Evolutionary conservation across 1,140 invertebrate genomes (phyloP), one percentile per base, ranked within the genome.

Genomic region (Ips nitidus): DNA sequence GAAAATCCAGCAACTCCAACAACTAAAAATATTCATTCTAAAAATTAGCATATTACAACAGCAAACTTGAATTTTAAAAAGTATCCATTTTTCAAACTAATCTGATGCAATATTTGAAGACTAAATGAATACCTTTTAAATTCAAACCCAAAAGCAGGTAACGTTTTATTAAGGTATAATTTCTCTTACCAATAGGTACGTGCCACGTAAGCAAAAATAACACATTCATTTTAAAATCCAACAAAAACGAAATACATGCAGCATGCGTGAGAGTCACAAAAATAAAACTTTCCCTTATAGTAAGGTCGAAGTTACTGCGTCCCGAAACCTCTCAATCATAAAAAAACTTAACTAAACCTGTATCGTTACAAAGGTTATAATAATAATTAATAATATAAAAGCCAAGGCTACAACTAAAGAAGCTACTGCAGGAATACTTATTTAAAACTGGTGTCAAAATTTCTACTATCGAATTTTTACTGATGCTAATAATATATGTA

Each of bases 261-360:
- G 41, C 58, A 52, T 69, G 56, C 62, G 22, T 38, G 7, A 41
- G 36, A 62, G 50, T 38, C 55, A 66, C n/a, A n/a, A 61, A 65
- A 80, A 78, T 82, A 82, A 70, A 72, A 75, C 76, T 77, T 80
- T 80, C 78, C 79, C 78, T 80, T 80, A 80, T 80, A 80, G 79
- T 80, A 80, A 80, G 79, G 79, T 79, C 68, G 78, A 74, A 79
- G 66, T 78, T 72, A 40, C 47, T 71, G 74, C 65, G 73, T 78
- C 78, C 71, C 68, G 63, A 68, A 71, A 45, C 74, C 55, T 73
- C 57, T 59, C 75, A 77, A 74, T 76, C 75, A 75, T 73, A 63
- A 73, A 59, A 52, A 67, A 72, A 70, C 67, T 53, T 60, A 68
- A 60, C 41, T 22, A 50, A 64, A n/a, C 55, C 56, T 65, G 45